Conservation (phyloP, 2,888 invertebrate genomes). For the Zootermopsis nevadensis region DNA sequence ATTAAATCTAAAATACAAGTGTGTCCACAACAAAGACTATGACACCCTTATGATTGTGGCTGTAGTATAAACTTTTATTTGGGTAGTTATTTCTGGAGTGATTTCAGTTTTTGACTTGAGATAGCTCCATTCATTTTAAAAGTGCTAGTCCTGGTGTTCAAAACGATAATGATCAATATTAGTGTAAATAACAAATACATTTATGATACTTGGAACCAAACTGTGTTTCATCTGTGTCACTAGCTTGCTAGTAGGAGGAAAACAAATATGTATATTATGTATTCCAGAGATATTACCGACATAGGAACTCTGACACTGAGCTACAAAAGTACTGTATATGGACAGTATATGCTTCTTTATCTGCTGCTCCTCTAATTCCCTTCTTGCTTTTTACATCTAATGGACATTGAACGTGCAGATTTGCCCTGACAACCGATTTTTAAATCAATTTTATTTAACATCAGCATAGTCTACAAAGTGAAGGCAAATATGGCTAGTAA, state of each 20-base stretch:
- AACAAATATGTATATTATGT: too few species aligned
- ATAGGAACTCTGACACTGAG: too few species aligned
- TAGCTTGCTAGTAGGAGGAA: too few species aligned
- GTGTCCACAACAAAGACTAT: not conserved
- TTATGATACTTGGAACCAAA: not conserved
- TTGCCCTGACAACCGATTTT: too few species aligned
- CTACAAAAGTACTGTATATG: too few species aligned
- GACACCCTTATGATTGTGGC: not conserved
- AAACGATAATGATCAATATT: not conserved
- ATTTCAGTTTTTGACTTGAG: not conserved
- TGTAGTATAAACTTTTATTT: not conserved
- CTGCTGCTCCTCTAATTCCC: too few species aligned
- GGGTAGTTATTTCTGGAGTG: not conserved
- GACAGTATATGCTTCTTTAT: too few species aligned
- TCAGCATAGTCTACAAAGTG: not conserved
- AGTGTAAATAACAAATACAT: not conserved
- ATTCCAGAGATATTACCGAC: too few species aligned
- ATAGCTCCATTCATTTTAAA: not conserved
- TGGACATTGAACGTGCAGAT: too few species aligned
- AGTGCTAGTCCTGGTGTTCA: not conserved
- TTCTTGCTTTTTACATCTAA: too few species aligned
- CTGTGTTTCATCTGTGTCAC: not conserved
- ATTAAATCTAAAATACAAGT: constrained; percentile 1
- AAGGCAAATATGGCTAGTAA: not conserved
- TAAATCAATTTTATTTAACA: not conserved